Evolutionary conservation across 2,113 vertebrate genomes (phyloP).

Genomic region (Podiceps cristatus): DNA sequence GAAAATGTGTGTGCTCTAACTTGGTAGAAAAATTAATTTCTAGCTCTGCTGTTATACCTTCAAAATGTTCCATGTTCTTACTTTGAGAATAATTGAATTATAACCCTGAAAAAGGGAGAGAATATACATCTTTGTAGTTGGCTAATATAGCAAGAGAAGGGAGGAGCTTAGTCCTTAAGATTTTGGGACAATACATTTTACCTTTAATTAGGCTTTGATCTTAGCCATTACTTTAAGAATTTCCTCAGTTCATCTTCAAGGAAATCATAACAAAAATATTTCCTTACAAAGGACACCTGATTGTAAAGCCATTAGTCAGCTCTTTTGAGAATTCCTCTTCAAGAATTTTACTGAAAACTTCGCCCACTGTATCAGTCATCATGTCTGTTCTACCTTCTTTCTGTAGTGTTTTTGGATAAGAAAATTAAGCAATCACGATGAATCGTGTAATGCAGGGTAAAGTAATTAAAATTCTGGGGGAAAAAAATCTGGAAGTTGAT

Average conservation of each 20-base stretch:
- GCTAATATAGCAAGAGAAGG: neutral
- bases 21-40: neutral
- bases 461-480: neutral
- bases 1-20: neutral
- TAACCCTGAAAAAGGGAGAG: neutral
- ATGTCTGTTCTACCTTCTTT: neutral
- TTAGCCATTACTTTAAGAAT: slow-evolving; percentile 9
- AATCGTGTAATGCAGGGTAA: neutral
- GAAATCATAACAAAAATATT: slow-evolving; percentile 6
- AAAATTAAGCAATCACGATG: neutral
- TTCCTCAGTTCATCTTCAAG: neutral
- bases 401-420: neutral
- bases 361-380: neutral
- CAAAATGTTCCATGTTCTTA: neutral
- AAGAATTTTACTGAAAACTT: neutral
- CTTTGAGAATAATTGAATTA: neutral
- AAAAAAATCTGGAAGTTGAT: neutral
- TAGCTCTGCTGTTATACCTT: neutral
- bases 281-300: neutral
- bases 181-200: neutral
- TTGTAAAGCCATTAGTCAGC: slow-evolving; percentile 23
- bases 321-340: neutral
- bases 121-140: neutral
- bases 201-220: slow-evolving; percentile 39
- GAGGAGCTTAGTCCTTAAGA: neutral